phyloP scores from a whole-genome alignment of 2,797 vertebrate species.

The Semotilus atromaculatus region DNA sequence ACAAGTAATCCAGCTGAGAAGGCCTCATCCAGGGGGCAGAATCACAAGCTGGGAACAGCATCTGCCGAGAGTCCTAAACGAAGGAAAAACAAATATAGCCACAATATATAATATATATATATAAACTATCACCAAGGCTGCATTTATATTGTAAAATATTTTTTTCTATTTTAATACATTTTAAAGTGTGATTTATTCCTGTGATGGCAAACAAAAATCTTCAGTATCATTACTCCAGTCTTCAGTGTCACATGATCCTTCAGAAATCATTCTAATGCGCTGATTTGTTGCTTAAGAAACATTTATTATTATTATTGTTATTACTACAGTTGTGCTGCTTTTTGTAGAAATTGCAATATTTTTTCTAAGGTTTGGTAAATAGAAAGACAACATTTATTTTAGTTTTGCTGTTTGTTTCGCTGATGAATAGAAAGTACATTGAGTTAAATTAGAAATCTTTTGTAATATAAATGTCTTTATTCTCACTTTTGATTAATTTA shows the following conservation, averaged over 20 bases:
- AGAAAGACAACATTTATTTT: not conserved
- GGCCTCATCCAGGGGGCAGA: conserved; percentile 77
- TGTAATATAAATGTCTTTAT: no score
- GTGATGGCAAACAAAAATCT: not conserved
- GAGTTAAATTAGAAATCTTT: not conserved
- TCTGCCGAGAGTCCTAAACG: conserved; percentile 61
- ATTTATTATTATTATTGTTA: not conserved
- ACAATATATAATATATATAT: not conserved
- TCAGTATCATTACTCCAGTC: not conserved
- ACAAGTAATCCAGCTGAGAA: conserved; percentile 93
- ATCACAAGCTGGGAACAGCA: conserved; percentile 73
- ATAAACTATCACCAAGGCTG: not conserved
- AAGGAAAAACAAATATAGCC: not conserved
- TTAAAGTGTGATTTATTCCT: not conserved
- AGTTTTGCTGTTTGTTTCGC: no score
- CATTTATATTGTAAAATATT: not conserved
- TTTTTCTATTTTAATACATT: not conserved
- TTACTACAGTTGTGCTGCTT: not conserved
- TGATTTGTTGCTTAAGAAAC: not conserved
- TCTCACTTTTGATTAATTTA: no score
- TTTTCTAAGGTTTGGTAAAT: not conserved
- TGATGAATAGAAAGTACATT: not conserved
- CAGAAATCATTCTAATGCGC: not conserved
- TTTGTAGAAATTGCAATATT: no score
- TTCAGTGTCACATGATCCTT: not conserved